Conservation (phyloP, 2,888 invertebrate species). For the Ellobium chinense region DNA sequence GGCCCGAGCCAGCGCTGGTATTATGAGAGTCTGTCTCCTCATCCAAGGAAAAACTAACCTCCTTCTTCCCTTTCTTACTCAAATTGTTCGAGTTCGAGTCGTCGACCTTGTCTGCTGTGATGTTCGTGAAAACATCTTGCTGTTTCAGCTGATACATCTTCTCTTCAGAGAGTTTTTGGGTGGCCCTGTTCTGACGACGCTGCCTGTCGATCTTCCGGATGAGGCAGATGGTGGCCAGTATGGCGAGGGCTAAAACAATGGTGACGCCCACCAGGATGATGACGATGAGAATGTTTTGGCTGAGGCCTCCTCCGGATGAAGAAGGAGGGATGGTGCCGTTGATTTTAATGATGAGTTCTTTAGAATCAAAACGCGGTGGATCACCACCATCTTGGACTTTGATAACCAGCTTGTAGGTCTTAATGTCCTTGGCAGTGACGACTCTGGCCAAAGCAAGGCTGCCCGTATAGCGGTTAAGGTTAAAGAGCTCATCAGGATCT, state of each 20-base stretch:
- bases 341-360: slow-evolving; percentile 54
- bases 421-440: slow-evolving; percentile 60
- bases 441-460: slow-evolving; percentile 71
- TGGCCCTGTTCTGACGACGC: slow-evolving; percentile 46
- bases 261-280: slow-evolving; percentile 66
- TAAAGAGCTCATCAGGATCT: slow-evolving; percentile 79
- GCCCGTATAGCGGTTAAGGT: slow-evolving; percentile 78
- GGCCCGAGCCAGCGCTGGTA: slow-evolving; percentile 43
- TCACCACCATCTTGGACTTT: slow-evolving; percentile 66
- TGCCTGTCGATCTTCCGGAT: slow-evolving; percentile 60
- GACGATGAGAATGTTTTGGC: slow-evolving; percentile 66
- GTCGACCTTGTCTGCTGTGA: slow-evolving; percentile 31
- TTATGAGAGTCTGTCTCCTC: slow-evolving; percentile 48
- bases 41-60: slow-evolving; percentile 70
- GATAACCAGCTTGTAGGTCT: slow-evolving; percentile 59
- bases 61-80: slow-evolving; percentile 63
- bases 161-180: slow-evolving; percentile 46
- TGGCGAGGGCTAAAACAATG: slow-evolving; percentile 62
- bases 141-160: slow-evolving; percentile 53
- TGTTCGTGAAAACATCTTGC: slow-evolving; percentile 43
- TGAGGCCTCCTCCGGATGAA: slow-evolving; percentile 32
- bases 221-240: slow-evolving; percentile 64
- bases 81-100: slow-evolving; percentile 51
- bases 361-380: slow-evolving; percentile 57
- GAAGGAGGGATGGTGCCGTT: slow-evolving; percentile 57